A percentile compares a stretch with the other conserved stretches of the same genome.
phyloP scores from a whole-genome alignment of 37 sponge, comb jelly and placozoan species.

The Crambe crambe region DNA sequence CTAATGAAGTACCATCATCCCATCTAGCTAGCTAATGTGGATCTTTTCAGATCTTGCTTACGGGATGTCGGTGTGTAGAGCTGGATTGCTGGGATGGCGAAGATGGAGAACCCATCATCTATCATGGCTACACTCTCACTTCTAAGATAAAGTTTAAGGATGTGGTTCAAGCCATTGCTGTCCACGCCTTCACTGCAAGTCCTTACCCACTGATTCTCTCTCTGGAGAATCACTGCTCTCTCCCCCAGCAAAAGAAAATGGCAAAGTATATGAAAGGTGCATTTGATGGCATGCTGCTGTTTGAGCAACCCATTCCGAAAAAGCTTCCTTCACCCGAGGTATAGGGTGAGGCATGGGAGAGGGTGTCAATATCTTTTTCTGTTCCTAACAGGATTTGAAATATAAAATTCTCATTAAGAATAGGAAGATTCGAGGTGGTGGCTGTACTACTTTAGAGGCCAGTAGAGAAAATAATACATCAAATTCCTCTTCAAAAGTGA shows the following conservation, averaged over 20 bases:
- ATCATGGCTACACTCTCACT: constrained; percentile 95
- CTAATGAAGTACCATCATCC: too few species aligned
- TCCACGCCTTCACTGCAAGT: constrained; percentile 82
- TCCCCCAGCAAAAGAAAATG: constrained; percentile 63
- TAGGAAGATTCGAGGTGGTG: constrained; percentile 37
- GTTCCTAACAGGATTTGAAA: constrained; percentile 47
- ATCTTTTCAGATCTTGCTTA: background rate
- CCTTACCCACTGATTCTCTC: constrained; percentile 76
- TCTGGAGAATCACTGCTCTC: constrained; percentile 85
- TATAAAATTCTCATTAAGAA: constrained; percentile 79
- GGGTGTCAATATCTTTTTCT: background rate
- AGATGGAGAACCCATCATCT: constrained; percentile 85
- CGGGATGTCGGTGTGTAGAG: constrained; percentile 64
- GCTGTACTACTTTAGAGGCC: too few species aligned
- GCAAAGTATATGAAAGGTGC: constrained; percentile 41
- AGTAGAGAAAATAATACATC: too few species aligned
- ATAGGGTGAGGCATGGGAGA: background rate
- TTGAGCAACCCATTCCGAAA: background rate
- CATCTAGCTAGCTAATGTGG: too few species aligned
- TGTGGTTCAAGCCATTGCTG: constrained; percentile 78
- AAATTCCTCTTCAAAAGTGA: too few species aligned
- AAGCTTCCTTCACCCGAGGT: constrained; percentile 39
- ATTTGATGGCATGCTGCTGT: constrained; percentile 46
- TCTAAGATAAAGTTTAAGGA: constrained; percentile 82
- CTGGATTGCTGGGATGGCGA: constrained; percentile 97